Evolutionary conservation across 1,140 invertebrate species (phyloP).

Genomic region (Trypoxylus dichotomus): DNA sequence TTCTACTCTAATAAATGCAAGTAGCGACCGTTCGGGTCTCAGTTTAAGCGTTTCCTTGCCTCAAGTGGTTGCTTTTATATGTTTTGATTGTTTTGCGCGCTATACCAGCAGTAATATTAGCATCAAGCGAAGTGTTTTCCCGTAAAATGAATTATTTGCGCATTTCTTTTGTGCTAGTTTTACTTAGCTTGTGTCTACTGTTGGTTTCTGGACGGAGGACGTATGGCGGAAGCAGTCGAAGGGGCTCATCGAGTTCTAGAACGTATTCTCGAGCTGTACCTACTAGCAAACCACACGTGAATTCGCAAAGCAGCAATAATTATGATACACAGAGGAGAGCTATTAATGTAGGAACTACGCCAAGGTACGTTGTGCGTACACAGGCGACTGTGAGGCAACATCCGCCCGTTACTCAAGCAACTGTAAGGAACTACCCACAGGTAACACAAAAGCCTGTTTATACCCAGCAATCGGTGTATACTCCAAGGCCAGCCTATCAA

Average conservation of each 20-base stretch:
- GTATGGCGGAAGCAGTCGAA: not conserved
- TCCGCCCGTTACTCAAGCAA: not conserved
- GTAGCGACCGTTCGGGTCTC: not conserved
- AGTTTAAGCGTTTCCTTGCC: not conserved
- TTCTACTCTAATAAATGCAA: slow-evolving; percentile 5
- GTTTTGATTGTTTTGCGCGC: not conserved
- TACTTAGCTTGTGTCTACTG: not conserved
- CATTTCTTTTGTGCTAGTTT: not conserved
- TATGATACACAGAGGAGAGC: not conserved
- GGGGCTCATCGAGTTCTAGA: not conserved
- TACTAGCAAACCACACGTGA: not conserved
- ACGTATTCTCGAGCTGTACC: not conserved
- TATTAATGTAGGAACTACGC: not conserved
- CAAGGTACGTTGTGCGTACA: slow-evolving; percentile 8
- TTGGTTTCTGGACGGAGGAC: not conserved
- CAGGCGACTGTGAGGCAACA: not conserved
- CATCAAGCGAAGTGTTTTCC: not conserved
- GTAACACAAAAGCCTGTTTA: not conserved
- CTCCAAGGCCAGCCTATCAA: not conserved
- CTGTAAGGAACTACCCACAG: not conserved
- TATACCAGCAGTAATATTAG: not conserved
- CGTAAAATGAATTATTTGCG: not conserved
- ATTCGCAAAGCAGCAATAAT: not conserved
- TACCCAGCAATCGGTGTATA: not conserved
- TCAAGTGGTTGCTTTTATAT: not conserved